Percentiles rank a stretch among this genome's conserved stretches.
Evolutionary conservation across 2,888 invertebrate genomes (phyloP).

Genomic region (Thereva unica): DNA sequence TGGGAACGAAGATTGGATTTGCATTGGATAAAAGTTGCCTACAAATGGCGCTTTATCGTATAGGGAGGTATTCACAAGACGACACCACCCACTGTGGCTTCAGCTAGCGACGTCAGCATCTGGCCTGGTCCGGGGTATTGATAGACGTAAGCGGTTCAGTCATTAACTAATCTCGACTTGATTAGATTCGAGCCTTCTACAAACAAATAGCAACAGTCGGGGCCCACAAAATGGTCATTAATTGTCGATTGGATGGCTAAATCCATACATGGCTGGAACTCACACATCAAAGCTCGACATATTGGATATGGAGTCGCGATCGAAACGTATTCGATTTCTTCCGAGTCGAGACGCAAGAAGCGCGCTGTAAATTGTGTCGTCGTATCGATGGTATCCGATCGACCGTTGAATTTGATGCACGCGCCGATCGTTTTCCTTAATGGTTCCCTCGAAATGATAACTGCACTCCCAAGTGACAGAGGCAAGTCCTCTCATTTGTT

Average conservation of each 20-base stretch:
- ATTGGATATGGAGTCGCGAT: constrained; percentile 16
- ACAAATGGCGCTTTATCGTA: constrained; percentile 20
- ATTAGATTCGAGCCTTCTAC: constrained; percentile 23
- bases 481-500: too few relatives aligned
- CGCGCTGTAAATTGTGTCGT: constrained; percentile 24
- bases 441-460: not conserved
- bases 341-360: constrained; percentile 6
- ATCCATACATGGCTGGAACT: constrained; percentile 13
- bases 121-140: constrained; percentile 7
- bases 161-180: constrained; percentile 32
- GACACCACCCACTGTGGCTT: constrained; percentile 34
- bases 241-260: constrained; percentile 21
- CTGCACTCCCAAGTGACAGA: too few relatives aligned
- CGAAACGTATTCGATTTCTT: not conserved
- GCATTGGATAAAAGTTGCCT: constrained; percentile 20
- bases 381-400: constrained; percentile 25
- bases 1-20: constrained; percentile 22
- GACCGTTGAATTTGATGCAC: constrained; percentile 17
- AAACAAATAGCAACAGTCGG: constrained; percentile 27
- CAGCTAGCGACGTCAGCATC: constrained; percentile 15
- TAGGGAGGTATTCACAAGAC: constrained; percentile 22
- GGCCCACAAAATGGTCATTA: constrained; percentile 17
- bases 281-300: constrained; percentile 10
- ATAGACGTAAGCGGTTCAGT: constrained; percentile 14
- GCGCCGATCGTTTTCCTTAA: constrained; percentile 18